Conservation (phyloP, 2,888 invertebrate species). For the Dasysyrphus tricinctus region DNA sequence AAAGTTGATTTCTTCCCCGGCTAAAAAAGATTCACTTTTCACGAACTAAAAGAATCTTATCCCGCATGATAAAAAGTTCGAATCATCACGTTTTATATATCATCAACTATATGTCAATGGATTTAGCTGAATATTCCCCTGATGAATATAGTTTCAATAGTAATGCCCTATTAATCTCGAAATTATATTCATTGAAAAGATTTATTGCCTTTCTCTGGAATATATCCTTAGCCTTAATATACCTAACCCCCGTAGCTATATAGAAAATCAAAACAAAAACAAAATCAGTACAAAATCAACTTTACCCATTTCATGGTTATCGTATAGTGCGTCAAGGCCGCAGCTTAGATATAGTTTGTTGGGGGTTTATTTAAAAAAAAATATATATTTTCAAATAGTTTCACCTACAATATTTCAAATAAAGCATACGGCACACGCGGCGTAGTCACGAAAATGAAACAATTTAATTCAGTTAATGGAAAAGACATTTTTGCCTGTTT, state of each 20-base stretch:
- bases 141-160: slow-evolving; percentile 71
- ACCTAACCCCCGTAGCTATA: neutral
- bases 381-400: too few species aligned
- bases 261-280: slow-evolving; percentile 18
- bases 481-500: too few species aligned
- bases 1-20: neutral
- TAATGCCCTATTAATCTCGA: slow-evolving; percentile 74
- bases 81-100: slow-evolving; percentile 61
- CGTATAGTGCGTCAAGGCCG: neutral
- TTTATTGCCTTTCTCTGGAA: slow-evolving; percentile 60
- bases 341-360: neutral
- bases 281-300: slow-evolving; percentile 32
- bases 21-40: slow-evolving; percentile 3
- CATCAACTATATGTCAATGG: slow-evolving; percentile 60
- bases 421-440: too few species aligned
- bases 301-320: slow-evolving; percentile 36
- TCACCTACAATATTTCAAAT: too few species aligned
- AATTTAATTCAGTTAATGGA: too few species aligned
- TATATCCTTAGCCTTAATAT: slow-evolving; percentile 17
- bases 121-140: slow-evolving; percentile 52
- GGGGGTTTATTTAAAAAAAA: neutral
- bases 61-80: slow-evolving; percentile 65
- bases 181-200: slow-evolving; percentile 75
- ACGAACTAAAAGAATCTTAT: slow-evolving; percentile 11
- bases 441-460: too few species aligned